These are phyloP conservation scores for Rattus rattus DNA, from an alignment of 2,113 vertebrate genomes.

Conservation along the genomic window DNA sequence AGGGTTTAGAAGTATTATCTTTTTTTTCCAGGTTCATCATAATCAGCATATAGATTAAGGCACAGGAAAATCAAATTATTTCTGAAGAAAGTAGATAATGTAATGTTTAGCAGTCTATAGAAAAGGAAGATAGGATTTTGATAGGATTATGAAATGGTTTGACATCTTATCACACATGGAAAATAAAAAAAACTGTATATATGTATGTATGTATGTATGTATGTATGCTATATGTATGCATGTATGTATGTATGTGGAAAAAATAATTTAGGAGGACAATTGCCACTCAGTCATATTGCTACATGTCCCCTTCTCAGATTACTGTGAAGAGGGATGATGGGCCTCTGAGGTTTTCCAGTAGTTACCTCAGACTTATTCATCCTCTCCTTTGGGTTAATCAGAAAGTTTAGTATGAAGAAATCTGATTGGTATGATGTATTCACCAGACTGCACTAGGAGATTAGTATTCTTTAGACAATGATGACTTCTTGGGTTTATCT, in stretches of 20 bases:
- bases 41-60: neutral
- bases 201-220: no score
- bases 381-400: neutral
- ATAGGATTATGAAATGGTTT: neutral
- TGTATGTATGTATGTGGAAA: neutral
- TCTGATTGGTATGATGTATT: neutral
- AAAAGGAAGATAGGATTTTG: neutral
- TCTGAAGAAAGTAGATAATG: no score
- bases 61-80: neutral
- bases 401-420: neutral
- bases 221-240: no score
- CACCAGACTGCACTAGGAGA: neutral
- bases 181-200: neutral
- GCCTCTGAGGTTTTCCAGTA: neutral
- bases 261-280: neutral
- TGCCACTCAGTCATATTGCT: neutral
- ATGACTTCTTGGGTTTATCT: neutral
- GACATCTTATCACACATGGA: neutral
- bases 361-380: neutral
- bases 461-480: neutral
- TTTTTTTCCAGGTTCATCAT: neutral
- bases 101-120: neutral
- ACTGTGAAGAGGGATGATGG: neutral
- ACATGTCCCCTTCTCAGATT: neutral
- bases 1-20: neutral